Conservation (phyloP, 2,797 vertebrate species). For the Melanitta fusca region DNA sequence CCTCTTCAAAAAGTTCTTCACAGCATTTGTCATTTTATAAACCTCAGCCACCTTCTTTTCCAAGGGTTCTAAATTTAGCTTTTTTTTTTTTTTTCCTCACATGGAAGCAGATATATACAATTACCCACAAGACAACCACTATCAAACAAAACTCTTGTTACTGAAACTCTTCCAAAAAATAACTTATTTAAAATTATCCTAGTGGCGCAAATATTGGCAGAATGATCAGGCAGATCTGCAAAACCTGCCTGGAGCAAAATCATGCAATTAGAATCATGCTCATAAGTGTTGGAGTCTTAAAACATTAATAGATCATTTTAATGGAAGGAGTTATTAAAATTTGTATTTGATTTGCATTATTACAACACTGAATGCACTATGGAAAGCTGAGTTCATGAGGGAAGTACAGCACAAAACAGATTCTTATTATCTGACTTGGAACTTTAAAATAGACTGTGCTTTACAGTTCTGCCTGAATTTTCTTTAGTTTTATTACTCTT, state of each 20-base stretch:
- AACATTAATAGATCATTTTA: constrained; percentile 79
- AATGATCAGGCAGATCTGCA: constrained; percentile 67
- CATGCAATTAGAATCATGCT: constrained; percentile 75
- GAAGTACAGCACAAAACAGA: background rate
- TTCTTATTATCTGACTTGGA: constrained; percentile 2
- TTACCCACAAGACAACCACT: background rate
- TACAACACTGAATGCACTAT: constrained; percentile 51
- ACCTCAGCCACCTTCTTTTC: background rate
- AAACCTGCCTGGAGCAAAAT: constrained; percentile 75
- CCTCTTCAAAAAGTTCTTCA: background rate
- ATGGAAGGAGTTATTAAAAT: constrained; percentile 81
- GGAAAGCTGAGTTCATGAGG: constrained; percentile 35
- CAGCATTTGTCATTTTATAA: background rate
- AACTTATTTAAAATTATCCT: constrained; percentile 72
- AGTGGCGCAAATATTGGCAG: constrained; percentile 59
- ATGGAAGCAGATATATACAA: background rate
- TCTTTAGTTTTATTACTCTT: constrained; percentile 61
- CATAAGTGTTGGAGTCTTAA: constrained; percentile 74
- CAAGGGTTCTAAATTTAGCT: background rate
- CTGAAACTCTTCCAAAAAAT: constrained; percentile 66
- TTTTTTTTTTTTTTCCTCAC: background rate
- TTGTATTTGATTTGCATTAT: constrained; percentile 80
- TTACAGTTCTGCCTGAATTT: constrained; percentile 4
- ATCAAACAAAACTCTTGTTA: constrained; percentile 26
- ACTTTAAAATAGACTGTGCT: constrained; percentile 19